phyloP scores from a whole-genome alignment of 2,797 vertebrate species.

The Malurus splendens region DNA sequence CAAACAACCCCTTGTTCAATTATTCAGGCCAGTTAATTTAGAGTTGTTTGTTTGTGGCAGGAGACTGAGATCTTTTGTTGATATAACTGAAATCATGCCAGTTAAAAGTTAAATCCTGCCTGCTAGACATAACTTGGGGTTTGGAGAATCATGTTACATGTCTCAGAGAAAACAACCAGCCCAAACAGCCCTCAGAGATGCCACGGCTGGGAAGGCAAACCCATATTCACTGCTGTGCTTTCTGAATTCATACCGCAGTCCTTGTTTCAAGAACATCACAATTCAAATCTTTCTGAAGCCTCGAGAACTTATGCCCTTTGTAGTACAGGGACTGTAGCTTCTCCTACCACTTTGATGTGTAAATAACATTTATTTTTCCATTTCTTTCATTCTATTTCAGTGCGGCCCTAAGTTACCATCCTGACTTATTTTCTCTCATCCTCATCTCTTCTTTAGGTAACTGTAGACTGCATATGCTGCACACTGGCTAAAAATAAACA shows the following conservation, averaged over 20 bases:
- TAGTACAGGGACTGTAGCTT: neutral
- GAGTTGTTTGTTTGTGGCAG: constrained; percentile 50
- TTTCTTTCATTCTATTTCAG: neutral
- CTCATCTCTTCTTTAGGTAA: neutral
- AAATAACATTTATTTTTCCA: neutral
- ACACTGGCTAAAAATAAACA: neutral
- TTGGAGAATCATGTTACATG: neutral
- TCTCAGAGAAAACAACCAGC: neutral
- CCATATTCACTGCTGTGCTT: neutral
- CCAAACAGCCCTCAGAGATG: neutral
- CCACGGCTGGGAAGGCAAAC: neutral
- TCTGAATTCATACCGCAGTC: neutral
- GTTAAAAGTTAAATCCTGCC: constrained; percentile 40
- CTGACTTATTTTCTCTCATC: neutral
- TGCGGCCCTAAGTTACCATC: neutral
- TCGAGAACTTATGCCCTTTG: neutral
- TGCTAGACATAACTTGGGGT: neutral
- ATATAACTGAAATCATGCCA: constrained; percentile 35
- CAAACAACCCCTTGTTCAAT: constrained; percentile 32
- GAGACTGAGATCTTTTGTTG: constrained; percentile 25
- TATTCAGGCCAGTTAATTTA: constrained; percentile 48
- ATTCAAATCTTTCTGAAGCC: neutral
- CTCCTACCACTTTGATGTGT: neutral
- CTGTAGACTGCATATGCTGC: neutral
- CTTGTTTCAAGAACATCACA: neutral